These are phyloP conservation scores for Macquaria australasica DNA, from an alignment of 2,113 vertebrate genomes.

Conservation along the genomic window DNA sequence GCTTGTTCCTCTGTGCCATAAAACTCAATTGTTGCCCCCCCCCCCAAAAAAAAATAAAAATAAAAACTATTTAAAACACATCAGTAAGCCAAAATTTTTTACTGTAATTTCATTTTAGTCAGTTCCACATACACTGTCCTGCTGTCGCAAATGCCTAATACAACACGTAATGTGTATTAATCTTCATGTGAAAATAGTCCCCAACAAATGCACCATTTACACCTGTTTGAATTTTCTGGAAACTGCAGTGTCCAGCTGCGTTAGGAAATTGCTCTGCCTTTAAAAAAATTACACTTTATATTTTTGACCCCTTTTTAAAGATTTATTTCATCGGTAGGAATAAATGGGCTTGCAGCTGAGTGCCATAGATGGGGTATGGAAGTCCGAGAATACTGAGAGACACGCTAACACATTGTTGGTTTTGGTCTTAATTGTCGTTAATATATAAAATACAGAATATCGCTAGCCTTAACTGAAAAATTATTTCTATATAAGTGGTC, in stretches of 20 bases:
- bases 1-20: background rate
- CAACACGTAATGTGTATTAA: too few relatives aligned
- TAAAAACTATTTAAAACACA: background rate
- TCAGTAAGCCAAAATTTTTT: background rate
- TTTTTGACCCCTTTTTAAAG: background rate
- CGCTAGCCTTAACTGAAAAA: background rate
- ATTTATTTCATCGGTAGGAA: background rate
- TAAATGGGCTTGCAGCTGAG: background rate
- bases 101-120: background rate
- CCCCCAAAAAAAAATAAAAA: too few relatives aligned
- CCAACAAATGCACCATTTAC: background rate
- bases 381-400: background rate
- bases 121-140: background rate
- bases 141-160: background rate
- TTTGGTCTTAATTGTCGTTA: slow-evolving; percentile 17
- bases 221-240: background rate
- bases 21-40: background rate
- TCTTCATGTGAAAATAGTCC: background rate
- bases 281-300: background rate
- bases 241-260: background rate
- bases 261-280: background rate
- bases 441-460: slow-evolving; percentile 13
- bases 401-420: background rate
- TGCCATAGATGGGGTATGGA: background rate
- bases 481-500: background rate